A percentile compares a stretch with the other conserved stretches of the same genome.
Conservation (phyloP, 1,140 invertebrate genomes). For the Diachasmimorpha longicaudata region DNA sequence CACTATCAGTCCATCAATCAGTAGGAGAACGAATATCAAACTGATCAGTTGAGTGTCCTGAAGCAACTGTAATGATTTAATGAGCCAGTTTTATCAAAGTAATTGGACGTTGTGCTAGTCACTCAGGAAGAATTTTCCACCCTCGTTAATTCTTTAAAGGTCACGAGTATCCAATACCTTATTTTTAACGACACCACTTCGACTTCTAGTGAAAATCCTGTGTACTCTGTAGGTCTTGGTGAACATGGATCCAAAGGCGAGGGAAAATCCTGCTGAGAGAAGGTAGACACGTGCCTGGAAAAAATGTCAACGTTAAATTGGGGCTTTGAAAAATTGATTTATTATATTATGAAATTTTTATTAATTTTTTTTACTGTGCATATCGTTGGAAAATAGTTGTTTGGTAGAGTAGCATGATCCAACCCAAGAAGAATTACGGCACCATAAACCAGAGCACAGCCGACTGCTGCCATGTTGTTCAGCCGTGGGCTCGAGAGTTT, state of each 20-base stretch:
- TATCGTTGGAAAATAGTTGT: slow-evolving; percentile 76
- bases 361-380: slow-evolving; percentile 79
- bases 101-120: background rate
- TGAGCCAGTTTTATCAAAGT: background rate
- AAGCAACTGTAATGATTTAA: slow-evolving; percentile 65
- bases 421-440: slow-evolving; percentile 91
- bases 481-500: slow-evolving; percentile 96
- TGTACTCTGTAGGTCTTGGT: slow-evolving; percentile 89
- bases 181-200: slow-evolving; percentile 70
- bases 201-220: slow-evolving; percentile 79
- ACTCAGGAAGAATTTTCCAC: background rate
- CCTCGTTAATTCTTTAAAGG: background rate
- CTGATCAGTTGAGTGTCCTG: slow-evolving; percentile 85
- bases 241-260: slow-evolving; percentile 90
- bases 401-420: slow-evolving; percentile 77
- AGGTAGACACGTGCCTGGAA: slow-evolving; percentile 83
- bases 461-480: slow-evolving; percentile 95
- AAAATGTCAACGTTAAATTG: slow-evolving; percentile 28
- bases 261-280: slow-evolving; percentile 84
- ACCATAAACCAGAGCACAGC: slow-evolving; percentile 91
- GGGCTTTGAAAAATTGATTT: background rate
- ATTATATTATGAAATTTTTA: background rate
- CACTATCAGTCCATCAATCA: slow-evolving; percentile 80
- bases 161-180: slow-evolving; percentile 57
- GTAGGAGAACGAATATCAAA: slow-evolving; percentile 76